Evolutionary conservation across 2,888 invertebrate genomes (phyloP), one percentile per base, ranked within the genome.

Genomic region (Drosophila aldrichi): DNA sequence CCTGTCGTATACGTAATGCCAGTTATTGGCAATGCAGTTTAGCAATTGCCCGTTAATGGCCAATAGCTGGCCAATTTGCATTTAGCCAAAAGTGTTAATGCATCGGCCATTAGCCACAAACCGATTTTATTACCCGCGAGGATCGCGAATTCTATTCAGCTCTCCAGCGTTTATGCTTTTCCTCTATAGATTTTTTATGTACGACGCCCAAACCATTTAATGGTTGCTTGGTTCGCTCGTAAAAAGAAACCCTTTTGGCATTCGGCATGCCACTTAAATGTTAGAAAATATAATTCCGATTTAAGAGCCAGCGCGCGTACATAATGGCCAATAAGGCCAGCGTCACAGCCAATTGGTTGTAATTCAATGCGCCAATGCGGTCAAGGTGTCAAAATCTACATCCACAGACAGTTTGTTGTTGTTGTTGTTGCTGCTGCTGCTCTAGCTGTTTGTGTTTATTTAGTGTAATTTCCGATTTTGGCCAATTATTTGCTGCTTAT

Each of bases 301-400:
- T 71, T 74, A 70, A 82, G 59, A 66, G 60, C 61, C 65, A 69
- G 54, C 48, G 62, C 59, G 88, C 74, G 65, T 71, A 55, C 40
- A 82, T 79, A 85, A 83, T 86, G 72, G 70, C 73, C 71, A 72
- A 81, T 88, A 77, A 85, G 84, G 88, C 86, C 83, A 79, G 63
- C 32, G 44, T 58, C 65, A 54, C 43, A 63, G 41, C 68, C 66
- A 75, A 67, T 79, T 69, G 74, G 64, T 46, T 66, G 77, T 68
- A 82, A 88, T 75, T 75, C 74, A 73, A 78, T 71, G 70, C 52
- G 52, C 59, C 81, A 85, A 88, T 66, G 79, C 85, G 85, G 85
- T 86, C 85, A 86, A 86, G 85, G 85, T 87, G 87, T 83, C 89
- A 82, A 72, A 55, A 61, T 43, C 49, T 38, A 59, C 48, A 56